These are phyloP conservation scores for Aproaerema taeniolella DNA, from an alignment of 2,888 invertebrate genomes.

Conservation along the genomic window DNA sequence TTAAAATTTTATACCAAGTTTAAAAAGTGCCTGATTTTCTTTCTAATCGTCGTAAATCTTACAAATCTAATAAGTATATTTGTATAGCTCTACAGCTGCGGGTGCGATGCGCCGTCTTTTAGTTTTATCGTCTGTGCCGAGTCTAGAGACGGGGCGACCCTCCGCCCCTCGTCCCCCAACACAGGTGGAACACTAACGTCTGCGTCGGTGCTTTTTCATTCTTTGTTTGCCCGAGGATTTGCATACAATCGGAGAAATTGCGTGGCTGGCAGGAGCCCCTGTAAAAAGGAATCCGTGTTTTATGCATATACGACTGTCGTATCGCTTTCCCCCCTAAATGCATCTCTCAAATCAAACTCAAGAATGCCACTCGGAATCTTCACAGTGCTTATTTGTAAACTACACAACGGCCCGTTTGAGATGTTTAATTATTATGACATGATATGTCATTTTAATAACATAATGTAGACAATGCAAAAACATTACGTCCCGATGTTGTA, in stretches of 20 bases:
- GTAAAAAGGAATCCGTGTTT: constrained; percentile 57
- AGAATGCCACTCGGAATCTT: neutral
- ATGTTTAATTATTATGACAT: constrained; percentile 6
- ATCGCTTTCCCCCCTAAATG: too few species aligned
- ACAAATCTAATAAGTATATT: too few species aligned
- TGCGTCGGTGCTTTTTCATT: constrained; percentile 66
- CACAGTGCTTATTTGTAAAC: constrained; percentile 9
- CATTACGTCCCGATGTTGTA: constrained; percentile 4
- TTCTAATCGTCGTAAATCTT: too few species aligned
- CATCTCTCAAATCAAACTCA: too few species aligned
- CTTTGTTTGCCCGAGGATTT: constrained; percentile 71
- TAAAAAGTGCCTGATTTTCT: too few species aligned
- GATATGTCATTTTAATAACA: constrained; percentile 10
- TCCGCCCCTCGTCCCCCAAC: constrained; percentile 19
- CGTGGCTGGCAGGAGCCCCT: constrained; percentile 49
- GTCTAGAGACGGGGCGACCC: too few species aligned
- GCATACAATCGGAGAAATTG: constrained; percentile 74
- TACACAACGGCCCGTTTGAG: neutral
- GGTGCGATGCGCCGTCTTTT: constrained; percentile 42
- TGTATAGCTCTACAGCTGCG: constrained; percentile 37
- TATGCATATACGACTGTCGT: too few species aligned
- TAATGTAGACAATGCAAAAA: constrained; percentile 8
- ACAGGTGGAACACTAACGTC: constrained; percentile 56
- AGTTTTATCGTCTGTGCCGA: constrained; percentile 47
- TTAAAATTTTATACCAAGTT: too few species aligned